These are phyloP conservation scores for Brevimyrus niger DNA, from an alignment of 2,113 vertebrate genomes.

Conservation along the genomic window DNA sequence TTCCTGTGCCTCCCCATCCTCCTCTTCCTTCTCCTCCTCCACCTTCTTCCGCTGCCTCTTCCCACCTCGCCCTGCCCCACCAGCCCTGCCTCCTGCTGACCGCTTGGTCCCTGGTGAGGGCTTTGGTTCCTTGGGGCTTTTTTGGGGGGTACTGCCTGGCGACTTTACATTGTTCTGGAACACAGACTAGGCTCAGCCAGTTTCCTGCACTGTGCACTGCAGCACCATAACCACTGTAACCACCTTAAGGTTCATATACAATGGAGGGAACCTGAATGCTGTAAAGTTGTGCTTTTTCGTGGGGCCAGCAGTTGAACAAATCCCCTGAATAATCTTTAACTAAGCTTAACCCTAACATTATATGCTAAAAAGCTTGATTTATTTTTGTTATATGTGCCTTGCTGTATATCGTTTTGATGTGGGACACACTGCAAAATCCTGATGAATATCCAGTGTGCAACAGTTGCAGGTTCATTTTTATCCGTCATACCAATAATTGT, in stretches of 20 bases:
- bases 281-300: background rate
- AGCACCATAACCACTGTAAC: background rate
- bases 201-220: background rate
- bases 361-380: background rate
- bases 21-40: conserved; percentile 14
- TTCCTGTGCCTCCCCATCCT: conserved; percentile 23
- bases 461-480: background rate
- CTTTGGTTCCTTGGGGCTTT: conserved; percentile 30
- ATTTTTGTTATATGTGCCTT: background rate
- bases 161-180: conserved; percentile 39
- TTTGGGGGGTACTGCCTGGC: conserved; percentile 26
- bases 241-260: background rate
- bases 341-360: background rate
- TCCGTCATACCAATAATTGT: background rate
- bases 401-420: background rate
- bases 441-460: background rate
- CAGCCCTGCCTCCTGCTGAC: conserved; percentile 22
- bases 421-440: background rate
- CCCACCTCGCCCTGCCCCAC: conserved; percentile 39
- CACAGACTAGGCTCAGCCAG: background rate
- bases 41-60: conserved; percentile 46
- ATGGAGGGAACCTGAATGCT: background rate
- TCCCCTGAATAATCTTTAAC: background rate
- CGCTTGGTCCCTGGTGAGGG: conserved; percentile 54
- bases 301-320: background rate